phyloP scores from a whole-genome alignment of 2,113 vertebrate genomes.

The Scartelaos histophorus region DNA sequence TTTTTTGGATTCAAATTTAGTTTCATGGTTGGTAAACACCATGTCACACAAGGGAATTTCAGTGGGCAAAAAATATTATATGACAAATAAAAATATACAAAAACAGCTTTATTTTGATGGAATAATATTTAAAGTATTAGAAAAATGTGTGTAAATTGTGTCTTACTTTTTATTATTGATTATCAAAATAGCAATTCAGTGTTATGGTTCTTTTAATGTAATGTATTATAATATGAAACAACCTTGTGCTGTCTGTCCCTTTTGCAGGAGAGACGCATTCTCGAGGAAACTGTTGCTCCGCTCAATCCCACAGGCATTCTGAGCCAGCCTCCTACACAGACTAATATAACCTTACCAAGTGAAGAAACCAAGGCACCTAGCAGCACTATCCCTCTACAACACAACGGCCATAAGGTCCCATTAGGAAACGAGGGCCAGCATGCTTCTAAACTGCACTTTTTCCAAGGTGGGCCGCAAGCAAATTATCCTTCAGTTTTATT shows the following conservation, averaged over 20 bases:
- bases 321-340: conserved; percentile 43
- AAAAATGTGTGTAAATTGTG: too few relatives aligned
- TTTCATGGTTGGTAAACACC: too few relatives aligned
- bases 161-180: too few relatives aligned
- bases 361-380: conserved; percentile 22
- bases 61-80: too few relatives aligned
- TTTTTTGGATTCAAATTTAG: too few relatives aligned
- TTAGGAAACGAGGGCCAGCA: conserved; percentile 62
- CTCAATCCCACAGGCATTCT: conserved; percentile 68
- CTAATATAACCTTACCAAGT: conserved; percentile 13
- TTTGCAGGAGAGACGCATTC: conserved; percentile 87
- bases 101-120: too few relatives aligned
- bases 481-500: not conserved
- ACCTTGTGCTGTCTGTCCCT: not conserved
- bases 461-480: conserved; percentile 62
- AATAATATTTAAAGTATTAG: too few relatives aligned
- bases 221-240: not conserved
- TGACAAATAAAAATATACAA: too few relatives aligned
- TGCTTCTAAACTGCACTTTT: conserved; percentile 73
- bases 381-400: conserved; percentile 9
- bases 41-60: too few relatives aligned
- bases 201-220: too few relatives aligned
- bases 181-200: too few relatives aligned
- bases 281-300: conserved; percentile 91
- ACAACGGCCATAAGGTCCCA: conserved; percentile 55